Percentiles rank a stretch among this genome's conserved stretches.
phyloP scores from a whole-genome alignment of 2,888 invertebrate genomes.

The Acronicta psi region DNA sequence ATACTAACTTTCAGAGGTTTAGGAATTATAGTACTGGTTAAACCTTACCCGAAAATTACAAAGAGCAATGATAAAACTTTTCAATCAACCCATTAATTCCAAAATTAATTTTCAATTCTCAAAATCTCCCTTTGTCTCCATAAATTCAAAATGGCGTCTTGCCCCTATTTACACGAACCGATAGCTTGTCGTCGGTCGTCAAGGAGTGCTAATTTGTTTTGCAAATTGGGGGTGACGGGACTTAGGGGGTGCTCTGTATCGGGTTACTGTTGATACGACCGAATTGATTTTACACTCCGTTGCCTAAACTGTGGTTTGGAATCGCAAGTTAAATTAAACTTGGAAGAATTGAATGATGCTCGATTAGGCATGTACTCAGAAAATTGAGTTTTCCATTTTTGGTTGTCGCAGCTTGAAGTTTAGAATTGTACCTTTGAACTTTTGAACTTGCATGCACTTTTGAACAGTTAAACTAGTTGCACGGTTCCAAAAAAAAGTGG shows the following conservation, averaged over 20 bases:
- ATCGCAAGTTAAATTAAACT: slow-evolving; percentile 19
- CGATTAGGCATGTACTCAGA: slow-evolving; percentile 1
- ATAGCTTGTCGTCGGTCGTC: slow-evolving; percentile 64
- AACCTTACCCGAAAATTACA: too few relatives aligned
- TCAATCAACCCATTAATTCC: too few relatives aligned
- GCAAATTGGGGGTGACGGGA: slow-evolving; percentile 83
- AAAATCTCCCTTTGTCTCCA: slow-evolving; percentile 5
- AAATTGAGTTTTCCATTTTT: neutral
- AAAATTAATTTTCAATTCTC: neutral
- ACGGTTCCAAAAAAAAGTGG: too few relatives aligned
- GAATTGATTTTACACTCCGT: slow-evolving; percentile 59
- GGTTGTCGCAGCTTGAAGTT: too few relatives aligned
- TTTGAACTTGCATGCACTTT: too few relatives aligned
- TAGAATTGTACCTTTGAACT: too few relatives aligned
- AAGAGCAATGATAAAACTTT: too few relatives aligned
- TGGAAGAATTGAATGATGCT: slow-evolving; percentile 12
- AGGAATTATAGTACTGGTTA: too few relatives aligned
- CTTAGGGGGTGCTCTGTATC: slow-evolving; percentile 52
- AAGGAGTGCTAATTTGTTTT: slow-evolving; percentile 84
- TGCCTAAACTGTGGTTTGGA: slow-evolving; percentile 44
- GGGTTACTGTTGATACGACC: slow-evolving; percentile 54
- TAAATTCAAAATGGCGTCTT: slow-evolving; percentile 48
- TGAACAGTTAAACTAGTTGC: too few relatives aligned
- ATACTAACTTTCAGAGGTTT: too few relatives aligned
- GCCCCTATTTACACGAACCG: neutral